Evolutionary conservation across 1,140 invertebrate genomes (phyloP).

Genomic region (Plutomurus gul): DNA sequence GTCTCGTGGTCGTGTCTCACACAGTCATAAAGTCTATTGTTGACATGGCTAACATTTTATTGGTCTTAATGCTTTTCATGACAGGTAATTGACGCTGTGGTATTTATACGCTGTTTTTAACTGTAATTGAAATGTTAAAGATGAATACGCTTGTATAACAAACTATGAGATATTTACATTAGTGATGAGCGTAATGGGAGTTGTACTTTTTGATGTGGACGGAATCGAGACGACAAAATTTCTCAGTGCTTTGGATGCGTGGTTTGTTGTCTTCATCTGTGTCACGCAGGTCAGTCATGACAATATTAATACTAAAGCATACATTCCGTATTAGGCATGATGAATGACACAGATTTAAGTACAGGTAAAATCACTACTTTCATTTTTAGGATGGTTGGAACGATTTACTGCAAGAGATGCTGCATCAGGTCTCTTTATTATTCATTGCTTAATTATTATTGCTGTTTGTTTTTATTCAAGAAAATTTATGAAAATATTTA

Average conservation of each 20-base stretch:
- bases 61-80: slow-evolving; percentile 55
- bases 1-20: slow-evolving; percentile 48
- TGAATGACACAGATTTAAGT: no score
- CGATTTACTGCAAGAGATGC: neutral
- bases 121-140: neutral
- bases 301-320: no score
- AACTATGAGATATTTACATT: neutral
- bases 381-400: neutral
- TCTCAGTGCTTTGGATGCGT: slow-evolving; percentile 47
- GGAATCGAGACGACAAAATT: slow-evolving; percentile 46
- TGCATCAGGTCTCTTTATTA: neutral
- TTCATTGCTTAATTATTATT: no score
- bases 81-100: neutral
- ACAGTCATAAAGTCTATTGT: slow-evolving; percentile 54
- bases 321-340: no score
- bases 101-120: neutral
- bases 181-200: slow-evolving; percentile 51
- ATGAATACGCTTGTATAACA: neutral
- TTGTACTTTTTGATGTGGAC: slow-evolving; percentile 52
- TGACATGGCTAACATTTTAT: slow-evolving; percentile 55
- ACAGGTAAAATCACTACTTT: neutral
- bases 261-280: slow-evolving; percentile 55
- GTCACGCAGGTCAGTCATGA: slow-evolving; percentile 55
- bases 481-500: neutral
- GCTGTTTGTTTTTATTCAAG: no score